phyloP scores from a whole-genome alignment of 2,113 vertebrate species.

The Etheostoma cragini region DNA sequence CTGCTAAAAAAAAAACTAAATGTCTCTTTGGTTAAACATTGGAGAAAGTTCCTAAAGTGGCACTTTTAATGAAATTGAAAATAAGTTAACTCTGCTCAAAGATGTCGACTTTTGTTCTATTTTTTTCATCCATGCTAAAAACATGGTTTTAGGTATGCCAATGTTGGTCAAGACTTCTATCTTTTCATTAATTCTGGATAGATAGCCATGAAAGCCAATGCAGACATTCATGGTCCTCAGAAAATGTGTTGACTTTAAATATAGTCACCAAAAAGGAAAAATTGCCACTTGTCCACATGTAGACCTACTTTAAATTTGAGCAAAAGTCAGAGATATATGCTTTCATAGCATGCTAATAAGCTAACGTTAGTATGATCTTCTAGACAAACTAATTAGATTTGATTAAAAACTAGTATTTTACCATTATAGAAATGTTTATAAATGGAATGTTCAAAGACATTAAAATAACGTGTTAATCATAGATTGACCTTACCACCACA shows the following conservation, averaged over 20 bases:
- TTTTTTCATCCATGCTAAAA: neutral
- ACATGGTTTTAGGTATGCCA: neutral
- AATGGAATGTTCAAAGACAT: neutral
- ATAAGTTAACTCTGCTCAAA: neutral
- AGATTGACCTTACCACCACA: conserved; percentile 77
- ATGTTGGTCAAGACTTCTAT: neutral
- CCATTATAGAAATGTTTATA: neutral
- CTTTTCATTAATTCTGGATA: neutral
- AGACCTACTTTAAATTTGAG: neutral
- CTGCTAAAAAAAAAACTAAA: neutral
- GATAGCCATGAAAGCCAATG: too few relatives aligned
- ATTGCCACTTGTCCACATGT: neutral
- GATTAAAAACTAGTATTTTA: neutral
- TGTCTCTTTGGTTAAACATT: neutral
- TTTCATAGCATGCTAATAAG: neutral
- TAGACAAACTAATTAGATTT: neutral
- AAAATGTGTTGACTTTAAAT: too few relatives aligned
- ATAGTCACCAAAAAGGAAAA: neutral
- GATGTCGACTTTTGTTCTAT: neutral
- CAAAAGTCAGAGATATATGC: neutral
- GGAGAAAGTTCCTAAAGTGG: neutral
- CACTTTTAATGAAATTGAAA: neutral
- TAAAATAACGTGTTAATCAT: neutral
- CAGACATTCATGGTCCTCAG: neutral
- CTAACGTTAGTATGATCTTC: neutral